Base-by-base conservation (phyloP, 2,113 vertebrate genomes). In the Sterna hirundo region DNA sequence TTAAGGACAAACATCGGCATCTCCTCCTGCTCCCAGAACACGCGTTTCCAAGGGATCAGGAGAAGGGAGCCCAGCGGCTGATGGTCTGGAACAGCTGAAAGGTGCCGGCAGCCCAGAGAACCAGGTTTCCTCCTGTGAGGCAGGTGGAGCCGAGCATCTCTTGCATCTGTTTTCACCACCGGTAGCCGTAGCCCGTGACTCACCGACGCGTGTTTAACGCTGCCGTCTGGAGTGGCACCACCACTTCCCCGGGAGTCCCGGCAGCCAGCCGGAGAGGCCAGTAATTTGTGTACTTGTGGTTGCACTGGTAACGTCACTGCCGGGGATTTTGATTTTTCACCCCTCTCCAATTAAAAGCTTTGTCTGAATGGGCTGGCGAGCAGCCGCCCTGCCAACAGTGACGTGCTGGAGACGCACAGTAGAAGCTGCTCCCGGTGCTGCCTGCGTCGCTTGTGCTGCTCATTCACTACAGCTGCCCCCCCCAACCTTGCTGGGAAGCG, bases 301-400 rank as follows among this genome's bases (percentile, higher is more conserved):
- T 95, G 83, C 61, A 15, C 74, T 27, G 51, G 58, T 52, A 86
- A 95, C 84, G 84, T 94, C 96, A 96, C 91, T 95, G 76, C 79
- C 2, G 15, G 95, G 83, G 85, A 88, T 57, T 90, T 11, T 62
- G 83, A 83, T 91, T 96, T 91, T 79, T 91, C 84, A 79, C 79
- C 88, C 68, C 96, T 86, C 68, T 69, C 86, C 90, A 90, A 95
- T 94, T 94, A 96, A 86, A 80, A 92, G 85, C 72, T 86, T 58
- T 46, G 18, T 19, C 5, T 2, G 9, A 78, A 64, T 0, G 14
- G 25, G 70, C 71, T 47, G 71, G 13, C 3, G 46, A 93, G 92
- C 77, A 62, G 82, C 89, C 1, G 17, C 86, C 72, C 64, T 5
- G 15, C 68, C 27, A 17, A 22, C 71, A 65, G 61, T 2, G 44